Evolutionary conservation across 2,113 vertebrate genomes (phyloP), one percentile per base, ranked within the genome.

Genomic region (Pelodiscus sinensis): DNA sequence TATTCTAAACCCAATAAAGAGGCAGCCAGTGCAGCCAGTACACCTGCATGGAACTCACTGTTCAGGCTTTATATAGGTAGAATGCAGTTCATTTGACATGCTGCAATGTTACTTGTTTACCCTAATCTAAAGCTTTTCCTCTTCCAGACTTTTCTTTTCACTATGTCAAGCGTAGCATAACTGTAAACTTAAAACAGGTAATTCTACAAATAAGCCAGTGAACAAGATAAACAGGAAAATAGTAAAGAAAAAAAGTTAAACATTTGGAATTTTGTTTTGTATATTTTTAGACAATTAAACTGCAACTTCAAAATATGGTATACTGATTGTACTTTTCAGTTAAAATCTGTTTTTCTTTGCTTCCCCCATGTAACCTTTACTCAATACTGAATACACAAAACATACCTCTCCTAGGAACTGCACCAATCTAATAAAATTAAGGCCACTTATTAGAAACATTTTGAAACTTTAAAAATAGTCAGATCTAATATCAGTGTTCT

Each of bases 201-300:
- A 71, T 38, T 88, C 14, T 84, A 18, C 12, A 50, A 25, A 52
- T n/a, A 11, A 91, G 60, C 4, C 25, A 87, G 82, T 84, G 29
- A 90, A 87, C 80, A 29, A 88, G 80, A 94, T 44, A 5, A 93
- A 81, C 1, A 78, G 16, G 1, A 86, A 86, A 27, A 18, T 9
- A 79, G 13, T 44, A n/a, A 8, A 71, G 88, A 21, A 52, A 92
- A 81, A 78, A 91, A 80, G 71, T 51, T 25, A 77, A 5, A 0
- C 5, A 12, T 68, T 84, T 89, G 31, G 92, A 88, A 83, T 87
- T 65, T 31, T 86, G 8, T 54, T 55, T 21, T 12, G 25, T 71
- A 27, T 25, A 10, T 93, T 89, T 84, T 84, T 38, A 82, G 92
- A 93, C 52, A 87, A 92, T 87, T 95, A 62, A 92, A 89, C 38